Base-by-base conservation (phyloP, 2,113 vertebrate species). In the Diphyllodes magnificus region DNA sequence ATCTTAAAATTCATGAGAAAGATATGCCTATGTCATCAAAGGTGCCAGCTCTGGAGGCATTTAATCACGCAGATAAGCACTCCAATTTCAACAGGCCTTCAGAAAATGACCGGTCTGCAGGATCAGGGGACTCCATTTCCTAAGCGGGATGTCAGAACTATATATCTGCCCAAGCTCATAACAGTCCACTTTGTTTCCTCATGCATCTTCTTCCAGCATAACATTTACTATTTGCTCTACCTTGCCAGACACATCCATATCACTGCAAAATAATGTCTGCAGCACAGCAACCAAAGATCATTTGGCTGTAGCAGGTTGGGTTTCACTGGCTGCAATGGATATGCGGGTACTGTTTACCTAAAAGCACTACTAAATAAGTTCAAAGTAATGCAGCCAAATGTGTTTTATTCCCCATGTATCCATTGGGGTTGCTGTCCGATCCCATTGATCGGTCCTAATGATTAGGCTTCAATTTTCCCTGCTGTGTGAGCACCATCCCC, bases 381-480 rank as follows among this genome's bases (percentile, higher is more conserved):
- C 45, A 90, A 93, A 93, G 44, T 76, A 56, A 85, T 25, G 39
- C 30, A 56, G 70, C 82, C 70, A 68, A 95, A 72, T n/a, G 13
- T 57, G 42, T 92, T 96, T 88, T 65, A 37, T 68, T 63, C 31
- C 42, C 30, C 1, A 2, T 20, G 13, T 44, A 33, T 76, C 50
- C 59, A 72, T 42, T 71, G 82, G 82, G 39, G 57, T n/a, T 92
- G 37, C 63, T 68, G 72, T 79, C 78, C 78, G 83, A 72, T 90
- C 63, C 49, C 73, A 70, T 51, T 75, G 77, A 78, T 90, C 50
- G 77, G 80, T 90, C 50, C 42, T 59, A 66, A n/a, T 19, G 13
- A 57, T 80, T 92, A 93, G 51, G 59, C n/a, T 93, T 81, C 60
- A 88, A n/a, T 96, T 92, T 92, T 92, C 49, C 76, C 59, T 37